Conservation (phyloP, 1,140 invertebrate species). For the Diorhabda carinulata region DNA sequence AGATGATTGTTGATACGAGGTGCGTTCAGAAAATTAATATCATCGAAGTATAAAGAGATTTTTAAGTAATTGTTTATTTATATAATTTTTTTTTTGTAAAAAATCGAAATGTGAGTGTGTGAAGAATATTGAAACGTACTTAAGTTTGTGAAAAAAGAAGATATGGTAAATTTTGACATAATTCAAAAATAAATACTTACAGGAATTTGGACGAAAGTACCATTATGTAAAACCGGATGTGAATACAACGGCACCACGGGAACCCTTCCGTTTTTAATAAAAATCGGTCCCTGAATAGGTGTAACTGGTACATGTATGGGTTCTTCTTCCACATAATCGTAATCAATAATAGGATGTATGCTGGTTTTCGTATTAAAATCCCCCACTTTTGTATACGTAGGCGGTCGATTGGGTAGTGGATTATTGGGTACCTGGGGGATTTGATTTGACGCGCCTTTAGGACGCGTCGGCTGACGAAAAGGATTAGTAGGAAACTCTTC, state of each 20-base stretch:
- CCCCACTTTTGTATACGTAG: conserved; percentile 35
- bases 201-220: conserved; percentile 79
- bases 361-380: conserved; percentile 57
- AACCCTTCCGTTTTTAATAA: conserved; percentile 71
- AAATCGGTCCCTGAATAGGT: conserved; percentile 76
- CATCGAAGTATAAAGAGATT: too few relatives aligned
- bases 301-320: conserved; percentile 56
- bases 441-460: conserved; percentile 21
- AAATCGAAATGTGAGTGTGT: too few relatives aligned
- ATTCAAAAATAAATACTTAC: conserved; percentile 55
- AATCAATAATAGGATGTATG: conserved; percentile 67
- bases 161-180: too few relatives aligned
- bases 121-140: too few relatives aligned
- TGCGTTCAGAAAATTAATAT: too few relatives aligned
- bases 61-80: too few relatives aligned
- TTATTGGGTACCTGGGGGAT: conserved; percentile 8
- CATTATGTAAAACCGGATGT: conserved; percentile 76
- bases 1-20: too few relatives aligned
- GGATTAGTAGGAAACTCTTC: conserved; percentile 36
- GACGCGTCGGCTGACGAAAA: conserved; percentile 19
- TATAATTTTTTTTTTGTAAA: too few relatives aligned
- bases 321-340: conserved; percentile 58
- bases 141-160: too few relatives aligned
- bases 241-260: conserved; percentile 82
- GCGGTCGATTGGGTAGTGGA: conserved; percentile 14